A percentile compares a stretch with the other conserved stretches of the same genome.
Evolutionary conservation across 2,113 vertebrate genomes (phyloP).

Genomic region (Centrocercus urophasianus): DNA sequence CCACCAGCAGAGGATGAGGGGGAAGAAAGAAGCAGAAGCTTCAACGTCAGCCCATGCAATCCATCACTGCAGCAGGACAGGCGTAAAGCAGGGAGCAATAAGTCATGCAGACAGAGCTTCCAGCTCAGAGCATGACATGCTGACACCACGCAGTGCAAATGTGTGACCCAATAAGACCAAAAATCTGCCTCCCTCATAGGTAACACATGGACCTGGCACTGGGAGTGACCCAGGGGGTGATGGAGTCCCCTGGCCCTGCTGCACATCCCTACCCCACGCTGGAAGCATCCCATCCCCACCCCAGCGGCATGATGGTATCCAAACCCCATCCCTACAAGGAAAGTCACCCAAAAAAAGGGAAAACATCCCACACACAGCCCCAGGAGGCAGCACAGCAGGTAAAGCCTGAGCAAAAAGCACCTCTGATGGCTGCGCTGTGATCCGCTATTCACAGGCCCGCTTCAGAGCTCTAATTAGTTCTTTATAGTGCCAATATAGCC

Average conservation of each 20-base stretch:
- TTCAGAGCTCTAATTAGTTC: slow-evolving; percentile 10
- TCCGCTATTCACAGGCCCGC: not conserved
- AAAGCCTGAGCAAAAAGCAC: not conserved
- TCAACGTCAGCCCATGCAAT: not conserved
- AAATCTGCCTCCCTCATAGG: not conserved
- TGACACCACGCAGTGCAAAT: not conserved
- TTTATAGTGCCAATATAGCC: not conserved
- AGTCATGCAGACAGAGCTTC: not conserved
- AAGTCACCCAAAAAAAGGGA: not conserved
- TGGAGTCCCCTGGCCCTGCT: accelerated
- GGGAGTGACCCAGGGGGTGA: accelerated
- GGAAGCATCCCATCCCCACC: not conserved
- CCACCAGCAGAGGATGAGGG: not conserved
- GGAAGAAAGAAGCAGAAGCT: not conserved
- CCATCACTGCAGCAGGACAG: not conserved
- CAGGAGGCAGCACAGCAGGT: not conserved
- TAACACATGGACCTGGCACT: too few relatives aligned
- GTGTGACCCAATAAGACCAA: not conserved
- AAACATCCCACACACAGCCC: accelerated
- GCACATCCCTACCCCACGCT: not conserved
- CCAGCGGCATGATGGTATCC: not conserved
- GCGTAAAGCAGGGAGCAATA: accelerated
- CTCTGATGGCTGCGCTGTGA: not conserved
- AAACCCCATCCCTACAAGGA: not conserved
- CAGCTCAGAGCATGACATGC: not conserved